Base-by-base conservation (phyloP, 2,888 invertebrate genomes). In the Hecatera dysodea region DNA sequence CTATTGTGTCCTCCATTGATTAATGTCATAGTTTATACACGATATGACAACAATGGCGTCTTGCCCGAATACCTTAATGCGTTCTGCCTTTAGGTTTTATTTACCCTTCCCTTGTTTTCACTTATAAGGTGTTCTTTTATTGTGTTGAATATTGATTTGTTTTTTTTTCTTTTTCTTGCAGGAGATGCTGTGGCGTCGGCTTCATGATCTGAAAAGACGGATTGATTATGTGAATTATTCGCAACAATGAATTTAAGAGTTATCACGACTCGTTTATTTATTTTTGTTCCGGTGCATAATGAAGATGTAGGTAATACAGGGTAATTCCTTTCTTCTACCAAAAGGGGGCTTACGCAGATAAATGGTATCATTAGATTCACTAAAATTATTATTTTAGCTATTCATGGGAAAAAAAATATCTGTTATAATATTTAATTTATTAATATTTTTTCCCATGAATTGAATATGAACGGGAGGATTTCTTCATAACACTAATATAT, bases 21-120 rank as follows among this genome's bases (percentile, higher is more conserved):
- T 95, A 94, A 96, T 95, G 92, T 88, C 82, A 90, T 93, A 93
- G 94, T 94, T 94, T 95, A 95, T 95, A 94, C 94, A 94, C 91
- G 93, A 95, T 95, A 94, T 93, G 94, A 94, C 94, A 94, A 95
- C 95, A 95, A 95, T 95, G 82, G 91, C 88, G 91, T 92, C 93
- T 93, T 93, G 91, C 92, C 91, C 91, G 92, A 94, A 93, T 91
- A 90, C 93, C 91, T 90, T 93, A 93, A 93, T 94, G 93, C 90
- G 89, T 91, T 92, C 88, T 90, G 90, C 91, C 91, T 93, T 89
- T 92, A 93, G 90, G 90, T 92, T 93, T 91, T 93, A 93, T 93
- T 92, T 92, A 92, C 90, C 88, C 87, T 86, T 89, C 91, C 88
- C 83, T 89, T 87, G 89, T 83, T 80, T 77, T 80, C 86, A 85